Conservation (phyloP, 2,888 invertebrate genomes). For the Watsonalla cultraria region DNA sequence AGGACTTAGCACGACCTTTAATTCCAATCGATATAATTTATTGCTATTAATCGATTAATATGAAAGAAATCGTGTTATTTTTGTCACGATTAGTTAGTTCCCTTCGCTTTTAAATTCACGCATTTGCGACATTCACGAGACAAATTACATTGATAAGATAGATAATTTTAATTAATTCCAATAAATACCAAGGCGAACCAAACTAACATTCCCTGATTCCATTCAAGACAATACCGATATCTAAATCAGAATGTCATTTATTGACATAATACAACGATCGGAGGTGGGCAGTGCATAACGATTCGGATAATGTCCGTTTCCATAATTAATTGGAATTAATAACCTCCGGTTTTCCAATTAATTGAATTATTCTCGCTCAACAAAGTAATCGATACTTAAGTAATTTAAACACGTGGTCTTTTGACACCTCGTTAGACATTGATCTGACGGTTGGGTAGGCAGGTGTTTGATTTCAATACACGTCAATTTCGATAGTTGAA, state of each 20-base stretch:
- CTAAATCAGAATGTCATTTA: constrained; percentile 25
- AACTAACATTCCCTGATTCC: constrained; percentile 22
- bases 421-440: background rate
- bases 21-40: no score
- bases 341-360: constrained; percentile 42
- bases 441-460: background rate
- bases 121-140: constrained; percentile 11
- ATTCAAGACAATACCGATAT: constrained; percentile 27
- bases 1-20: no score
- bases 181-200: constrained; percentile 24
- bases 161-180: constrained; percentile 26
- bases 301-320: constrained; percentile 46
- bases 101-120: constrained; percentile 5
- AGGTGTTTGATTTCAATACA: background rate
- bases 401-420: background rate
- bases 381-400: constrained; percentile 2
- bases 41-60: background rate
- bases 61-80: constrained; percentile 5
- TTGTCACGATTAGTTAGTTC: constrained; percentile 3
- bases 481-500: no score
- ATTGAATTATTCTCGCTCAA: constrained; percentile 36
- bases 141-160: constrained; percentile 10
- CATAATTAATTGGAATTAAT: constrained; percentile 55
- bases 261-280: constrained; percentile 13
- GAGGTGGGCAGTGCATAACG: constrained; percentile 30